Conservation (phyloP, 2,888 invertebrate species). For the Caenorhabditis sulstoni region DNA sequence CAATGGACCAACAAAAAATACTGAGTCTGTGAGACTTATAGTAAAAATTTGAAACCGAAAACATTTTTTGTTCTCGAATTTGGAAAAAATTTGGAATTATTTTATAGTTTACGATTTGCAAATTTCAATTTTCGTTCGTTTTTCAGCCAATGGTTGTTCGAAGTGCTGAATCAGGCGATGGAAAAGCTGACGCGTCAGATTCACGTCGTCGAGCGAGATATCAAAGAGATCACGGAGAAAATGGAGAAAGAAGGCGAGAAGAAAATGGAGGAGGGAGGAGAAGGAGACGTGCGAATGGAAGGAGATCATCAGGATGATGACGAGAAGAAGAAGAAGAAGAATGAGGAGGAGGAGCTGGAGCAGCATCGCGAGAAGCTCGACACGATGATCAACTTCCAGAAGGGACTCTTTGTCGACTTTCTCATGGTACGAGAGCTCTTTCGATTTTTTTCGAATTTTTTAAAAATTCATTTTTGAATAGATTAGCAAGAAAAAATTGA, state of each 20-base stretch:
- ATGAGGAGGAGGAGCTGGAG: conserved; percentile 54
- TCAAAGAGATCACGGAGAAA: conserved; percentile 52
- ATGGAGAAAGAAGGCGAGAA: conserved; percentile 32
- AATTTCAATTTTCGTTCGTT: background rate
- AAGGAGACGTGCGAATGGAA: conserved; percentile 7
- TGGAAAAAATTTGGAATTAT: too few species aligned
- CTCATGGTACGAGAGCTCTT: conserved; percentile 69
- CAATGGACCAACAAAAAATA: too few species aligned
- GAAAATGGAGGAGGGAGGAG: conserved; percentile 29
- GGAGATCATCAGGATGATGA: too few species aligned
- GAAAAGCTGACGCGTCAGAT: conserved; percentile 89
- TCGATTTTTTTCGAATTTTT: too few species aligned
- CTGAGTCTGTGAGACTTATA: too few species aligned
- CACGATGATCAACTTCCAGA: conserved; percentile 66
- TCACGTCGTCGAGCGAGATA: conserved; percentile 59
- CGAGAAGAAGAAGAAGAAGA: conserved; percentile 32
- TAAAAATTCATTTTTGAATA: too few species aligned
- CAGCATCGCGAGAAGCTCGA: conserved; percentile 59
- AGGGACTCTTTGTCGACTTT: conserved; percentile 73
- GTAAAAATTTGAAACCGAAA: too few species aligned
- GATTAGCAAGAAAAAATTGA: background rate
- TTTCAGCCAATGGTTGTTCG: conserved; percentile 92
- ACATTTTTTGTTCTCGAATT: too few species aligned
- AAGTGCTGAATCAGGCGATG: conserved; percentile 94
- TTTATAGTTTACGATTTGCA: too few species aligned